Conservation (phyloP, 2,888 invertebrate species). For the Galeopsomyia nigrocyanea region DNA sequence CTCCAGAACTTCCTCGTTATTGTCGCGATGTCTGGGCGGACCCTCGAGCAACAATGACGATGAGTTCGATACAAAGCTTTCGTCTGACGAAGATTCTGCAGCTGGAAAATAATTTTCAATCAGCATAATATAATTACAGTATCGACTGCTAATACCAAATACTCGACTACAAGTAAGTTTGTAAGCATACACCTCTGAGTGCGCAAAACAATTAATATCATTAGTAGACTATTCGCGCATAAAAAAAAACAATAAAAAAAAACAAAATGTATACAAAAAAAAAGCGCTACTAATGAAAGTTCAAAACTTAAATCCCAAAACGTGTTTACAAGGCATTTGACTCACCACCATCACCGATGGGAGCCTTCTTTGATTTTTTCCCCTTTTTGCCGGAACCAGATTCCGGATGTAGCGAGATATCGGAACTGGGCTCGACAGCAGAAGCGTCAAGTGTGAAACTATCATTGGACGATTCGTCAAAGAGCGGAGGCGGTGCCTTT, state of each 20-base stretch:
- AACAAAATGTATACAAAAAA: too few species aligned
- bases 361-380: constrained; percentile 19
- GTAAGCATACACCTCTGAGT: too few species aligned
- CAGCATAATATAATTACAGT: not conserved
- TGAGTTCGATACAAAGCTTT: constrained; percentile 59
- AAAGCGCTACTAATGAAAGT: too few species aligned
- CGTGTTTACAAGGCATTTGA: too few species aligned
- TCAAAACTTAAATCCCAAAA: too few species aligned
- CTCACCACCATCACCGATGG: too few species aligned
- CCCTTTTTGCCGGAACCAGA: constrained; percentile 29
- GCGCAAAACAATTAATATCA: too few species aligned
- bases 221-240: too few species aligned
- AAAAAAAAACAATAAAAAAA: too few species aligned
- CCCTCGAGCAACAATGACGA: constrained; percentile 51
- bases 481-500: constrained; percentile 53
- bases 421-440: constrained; percentile 59
- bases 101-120: constrained; percentile 7
- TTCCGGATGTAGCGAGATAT: constrained; percentile 60
- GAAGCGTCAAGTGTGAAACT: constrained; percentile 63
- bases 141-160: not conserved
- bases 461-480: constrained; percentile 64
- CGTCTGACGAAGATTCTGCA: constrained; percentile 55
- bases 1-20: constrained; percentile 41
- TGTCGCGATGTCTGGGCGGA: constrained; percentile 32
- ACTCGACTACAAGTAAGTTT: not conserved